Conservation (phyloP, 2,113 vertebrate genomes). For the Xiphophorus maculatus region DNA sequence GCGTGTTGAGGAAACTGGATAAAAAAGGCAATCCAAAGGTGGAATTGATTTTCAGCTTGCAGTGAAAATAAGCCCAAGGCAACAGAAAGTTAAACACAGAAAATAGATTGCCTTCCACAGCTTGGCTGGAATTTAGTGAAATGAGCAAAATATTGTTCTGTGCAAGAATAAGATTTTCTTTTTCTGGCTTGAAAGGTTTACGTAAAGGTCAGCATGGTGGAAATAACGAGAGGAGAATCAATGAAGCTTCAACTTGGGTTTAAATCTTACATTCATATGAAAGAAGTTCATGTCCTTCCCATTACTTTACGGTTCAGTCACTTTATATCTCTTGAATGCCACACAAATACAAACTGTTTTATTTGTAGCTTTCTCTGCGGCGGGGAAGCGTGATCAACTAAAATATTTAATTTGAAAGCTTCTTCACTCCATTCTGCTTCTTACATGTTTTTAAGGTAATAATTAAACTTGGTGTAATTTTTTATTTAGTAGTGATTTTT, state of each 20-base stretch:
- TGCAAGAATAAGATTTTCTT: not conserved
- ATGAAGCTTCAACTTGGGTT: not conserved
- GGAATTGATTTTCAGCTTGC: conserved; percentile 53
- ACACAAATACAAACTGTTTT: no score
- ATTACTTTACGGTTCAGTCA: no score
- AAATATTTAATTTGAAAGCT: no score
- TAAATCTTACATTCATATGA: no score
- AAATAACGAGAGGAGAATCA: not conserved
- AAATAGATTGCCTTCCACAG: conserved; percentile 8
- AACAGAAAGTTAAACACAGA: conserved; percentile 20
- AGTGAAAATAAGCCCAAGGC: conserved; percentile 45
- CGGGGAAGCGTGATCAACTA: no score
- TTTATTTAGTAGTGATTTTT: no score
- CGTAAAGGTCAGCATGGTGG: conserved; percentile 20
- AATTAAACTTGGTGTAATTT: no score
- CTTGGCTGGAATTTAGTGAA: conserved; percentile 16
- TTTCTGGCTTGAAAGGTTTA: conserved; percentile 14
- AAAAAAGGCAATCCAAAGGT: conserved; percentile 42
- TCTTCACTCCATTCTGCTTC: no score
- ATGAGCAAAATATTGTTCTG: conserved; percentile 15
- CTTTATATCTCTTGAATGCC: no score
- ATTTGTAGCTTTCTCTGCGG: no score
- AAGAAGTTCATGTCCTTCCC: no score
- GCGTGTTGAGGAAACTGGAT: conserved; percentile 3
- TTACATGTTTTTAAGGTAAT: no score